A percentile compares a stretch with the other conserved stretches of the same genome.
These are phyloP conservation scores for Semicossyphus pulcher DNA, from an alignment of 2,113 vertebrate species.

Conservation along the genomic window DNA sequence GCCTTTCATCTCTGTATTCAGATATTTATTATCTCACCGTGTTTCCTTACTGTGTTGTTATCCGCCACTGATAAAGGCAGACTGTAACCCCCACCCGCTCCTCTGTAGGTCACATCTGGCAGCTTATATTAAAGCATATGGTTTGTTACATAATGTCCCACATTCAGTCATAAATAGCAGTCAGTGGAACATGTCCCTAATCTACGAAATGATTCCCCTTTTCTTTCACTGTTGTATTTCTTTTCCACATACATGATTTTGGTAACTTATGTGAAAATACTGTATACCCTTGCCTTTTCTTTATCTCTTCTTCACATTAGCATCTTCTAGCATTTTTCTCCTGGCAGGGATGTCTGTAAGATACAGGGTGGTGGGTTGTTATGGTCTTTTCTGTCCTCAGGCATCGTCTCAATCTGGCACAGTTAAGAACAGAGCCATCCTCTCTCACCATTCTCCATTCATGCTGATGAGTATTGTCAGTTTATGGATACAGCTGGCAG, in stretches of 20 bases:
- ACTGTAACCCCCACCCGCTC: not conserved
- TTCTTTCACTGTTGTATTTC: not conserved
- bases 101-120: constrained; percentile 63
- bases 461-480: constrained; percentile 45
- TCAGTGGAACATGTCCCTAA: not conserved
- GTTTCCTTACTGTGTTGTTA: constrained; percentile 3
- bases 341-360: not conserved
- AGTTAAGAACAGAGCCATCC: constrained; percentile 2
- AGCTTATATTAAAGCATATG: constrained; percentile 54
- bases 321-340: constrained; percentile 12
- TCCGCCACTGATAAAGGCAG: not conserved
- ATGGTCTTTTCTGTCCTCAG: constrained; percentile 30
- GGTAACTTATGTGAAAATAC: not conserved
- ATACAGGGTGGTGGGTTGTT: constrained; percentile 10
- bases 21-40: not conserved
- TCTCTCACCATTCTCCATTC: constrained; percentile 23
- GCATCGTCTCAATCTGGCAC: constrained; percentile 12
- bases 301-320: constrained; percentile 1
- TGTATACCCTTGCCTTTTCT: not conserved
- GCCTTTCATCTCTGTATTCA: not conserved
- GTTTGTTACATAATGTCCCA: constrained; percentile 16
- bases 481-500: constrained; percentile 49
- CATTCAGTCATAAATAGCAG: constrained; percentile 14
- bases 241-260: not conserved
- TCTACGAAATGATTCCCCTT: not conserved